Base-by-base conservation (phyloP, 1,140 invertebrate species). In the Brachystomella parvula region DNA sequence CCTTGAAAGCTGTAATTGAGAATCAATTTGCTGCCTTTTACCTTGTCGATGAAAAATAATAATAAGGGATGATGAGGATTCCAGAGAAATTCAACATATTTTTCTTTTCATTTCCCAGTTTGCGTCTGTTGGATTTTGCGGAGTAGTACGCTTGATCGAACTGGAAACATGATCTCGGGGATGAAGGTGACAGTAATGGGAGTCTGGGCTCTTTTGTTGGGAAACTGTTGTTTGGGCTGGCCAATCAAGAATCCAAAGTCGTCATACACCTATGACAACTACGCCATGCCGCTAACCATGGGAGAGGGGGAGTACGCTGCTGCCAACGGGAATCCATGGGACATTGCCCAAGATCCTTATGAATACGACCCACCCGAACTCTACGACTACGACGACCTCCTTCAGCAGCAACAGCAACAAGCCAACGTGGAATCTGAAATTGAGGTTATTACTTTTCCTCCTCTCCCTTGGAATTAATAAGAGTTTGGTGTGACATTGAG, bases 211-310 rank as follows among this genome's bases (percentile, higher is more conserved):
- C 21, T 24, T 53, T 12, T 6, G 15, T 53, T 53, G 6, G 21
- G 6, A 15, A 53, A 9, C 21, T 53, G 49, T 53, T 53, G 49
- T 24, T 53, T 53, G 9, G 21, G 49, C 12, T 53, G 21, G 9
- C 49, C 49, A 26, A 44, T 44, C 9, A n/a, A 44, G 39, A 44
- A 53, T 26, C 12, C 12, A 26, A 53, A 53, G 21, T 53, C 49
- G 21, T n/a, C n/a, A n/a, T 53, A 53, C 21, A 53, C 49, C 6
- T 53, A 53, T 26, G 49, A 53, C 49, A 26, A 53, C 24, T 53
- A 53, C 49, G 15, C 49, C 15, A 6, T 24, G 3, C 49, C 49
- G 9, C 21, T 53, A 24, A 53, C 24, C 12, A 53, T 24, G 49
- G 49, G 49, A 6, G 49, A 9, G 21, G 49, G 24, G 6, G 6